Percentiles rank a stretch among this genome's conserved stretches.
Evolutionary conservation across 2,888 invertebrate genomes (phyloP).

Genomic region (Diarsia rubi): DNA sequence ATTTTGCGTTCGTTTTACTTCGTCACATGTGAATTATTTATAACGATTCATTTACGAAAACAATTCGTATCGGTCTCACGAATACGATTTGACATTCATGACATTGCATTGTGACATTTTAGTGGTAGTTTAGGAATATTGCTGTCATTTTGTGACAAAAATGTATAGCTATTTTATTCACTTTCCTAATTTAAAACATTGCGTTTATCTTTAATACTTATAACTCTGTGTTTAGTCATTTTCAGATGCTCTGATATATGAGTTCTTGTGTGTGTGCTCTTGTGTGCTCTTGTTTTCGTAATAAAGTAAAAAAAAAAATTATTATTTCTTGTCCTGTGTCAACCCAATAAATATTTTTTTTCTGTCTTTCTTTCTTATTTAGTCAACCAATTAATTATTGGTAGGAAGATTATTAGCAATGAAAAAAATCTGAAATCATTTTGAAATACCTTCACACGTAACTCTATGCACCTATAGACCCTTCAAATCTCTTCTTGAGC

Average conservation of each 20-base stretch:
- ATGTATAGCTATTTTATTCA: neutral
- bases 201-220: neutral
- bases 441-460: neutral
- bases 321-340: no score
- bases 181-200: neutral
- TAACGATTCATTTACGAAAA: conserved; percentile 35
- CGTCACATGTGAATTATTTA: conserved; percentile 28
- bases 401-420: rapidly evolving
- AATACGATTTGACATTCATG: conserved; percentile 1
- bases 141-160: neutral
- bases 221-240: neutral
- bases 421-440: no score
- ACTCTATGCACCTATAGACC: neutral
- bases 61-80: conserved; percentile 28
- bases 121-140: neutral
- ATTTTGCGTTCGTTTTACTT: conserved; percentile 49
- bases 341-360: no score
- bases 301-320: no score
- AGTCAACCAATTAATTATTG: neutral
- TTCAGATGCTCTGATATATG: neutral
- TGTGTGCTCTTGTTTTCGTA: no score
- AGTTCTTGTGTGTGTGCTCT: no score
- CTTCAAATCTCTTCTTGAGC: no score
- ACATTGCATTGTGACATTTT: conserved; percentile 28
- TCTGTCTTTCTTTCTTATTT: no score